Evolutionary conservation across 2,888 invertebrate species (phyloP).

Genomic region (Coelopa pilipes): DNA sequence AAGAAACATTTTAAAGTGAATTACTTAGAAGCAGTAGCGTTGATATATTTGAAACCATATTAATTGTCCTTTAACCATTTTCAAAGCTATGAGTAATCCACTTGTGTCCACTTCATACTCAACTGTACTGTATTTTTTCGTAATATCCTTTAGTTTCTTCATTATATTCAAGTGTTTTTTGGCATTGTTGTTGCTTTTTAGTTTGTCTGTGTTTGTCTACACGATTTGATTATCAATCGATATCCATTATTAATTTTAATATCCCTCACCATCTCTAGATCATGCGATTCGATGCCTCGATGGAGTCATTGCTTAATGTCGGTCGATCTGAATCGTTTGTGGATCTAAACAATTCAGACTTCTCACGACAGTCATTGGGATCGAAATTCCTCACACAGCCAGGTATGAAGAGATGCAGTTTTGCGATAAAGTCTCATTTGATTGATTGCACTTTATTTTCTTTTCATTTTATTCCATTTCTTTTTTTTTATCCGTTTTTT

Average conservation of each 20-base stretch:
- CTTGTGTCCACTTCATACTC: too few species aligned
- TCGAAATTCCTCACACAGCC: slow-evolving; percentile 56
- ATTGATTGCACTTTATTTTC: background rate
- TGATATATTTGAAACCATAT: background rate
- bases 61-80: background rate
- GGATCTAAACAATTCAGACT: slow-evolving; percentile 78
- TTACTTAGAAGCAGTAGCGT: background rate
- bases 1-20: background rate
- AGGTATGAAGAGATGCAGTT: slow-evolving; percentile 46
- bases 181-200: slow-evolving; percentile 21
- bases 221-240: too few species aligned
- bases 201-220: background rate
- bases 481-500: slow-evolving; percentile 34
- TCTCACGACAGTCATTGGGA: slow-evolving; percentile 49
- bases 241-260: too few species aligned
- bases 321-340: slow-evolving; percentile 86
- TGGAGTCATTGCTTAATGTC: slow-evolving; percentile 79
- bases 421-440: slow-evolving; percentile 25
- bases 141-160: too few species aligned
- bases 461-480: slow-evolving; percentile 1
- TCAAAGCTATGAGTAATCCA: too few species aligned
- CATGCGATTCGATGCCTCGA: slow-evolving; percentile 83
- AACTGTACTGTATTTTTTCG: too few species aligned
- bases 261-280: slow-evolving; percentile 69
- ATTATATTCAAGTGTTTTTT: background rate